Base-by-base conservation (phyloP, 2,113 vertebrate species). In the Phylloscopus whistleri region DNA sequence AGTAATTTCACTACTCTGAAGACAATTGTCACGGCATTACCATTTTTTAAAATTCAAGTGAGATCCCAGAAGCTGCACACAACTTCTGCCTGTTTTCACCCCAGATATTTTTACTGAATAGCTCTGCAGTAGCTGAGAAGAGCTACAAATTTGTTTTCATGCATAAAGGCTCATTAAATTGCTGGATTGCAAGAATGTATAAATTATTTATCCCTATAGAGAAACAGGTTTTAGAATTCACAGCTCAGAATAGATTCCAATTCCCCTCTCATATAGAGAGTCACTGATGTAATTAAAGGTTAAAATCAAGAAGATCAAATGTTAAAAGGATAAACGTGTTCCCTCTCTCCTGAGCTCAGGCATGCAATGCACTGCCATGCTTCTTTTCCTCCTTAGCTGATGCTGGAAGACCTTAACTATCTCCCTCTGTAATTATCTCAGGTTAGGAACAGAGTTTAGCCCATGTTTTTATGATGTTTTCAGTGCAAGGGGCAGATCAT, bases 171-270 rank as follows among this genome's bases (percentile, higher is more conserved):
- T 94, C 95, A 94, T 93, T 95, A 95, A 90, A 94, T 84, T 87
- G 60, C 95, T 87, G 89, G 69, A 86, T 83, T 88, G 79, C 82
- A 84, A 82, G 72, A 78, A 72, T 9, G 12, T 94, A 84, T 94
- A 94, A 97, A 95, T 87, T 94, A 95, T 90, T 95, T 96, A 93
- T 94, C 91, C 74, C 73, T 56, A 69, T 9, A 96, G 86, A 97
- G 91, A 81, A 90, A 96, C 9, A 46, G 48, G 49, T 64, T 94
- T 92, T 72, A 74, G 58, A 89, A 97, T 94, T 68, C 91, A 84
- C 83, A 80, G 15, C 87, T 94, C 60, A 92, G 68, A 97, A 89
- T 15, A 88, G 79, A 63, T 68, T 92, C 53, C 64, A 84, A 90
- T 90, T 93, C 86, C 84, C 83, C 49, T 84, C 68, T 94, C 83